phyloP scores from a whole-genome alignment of 1,140 invertebrate genomes.

The Nylanderia fulva region DNA sequence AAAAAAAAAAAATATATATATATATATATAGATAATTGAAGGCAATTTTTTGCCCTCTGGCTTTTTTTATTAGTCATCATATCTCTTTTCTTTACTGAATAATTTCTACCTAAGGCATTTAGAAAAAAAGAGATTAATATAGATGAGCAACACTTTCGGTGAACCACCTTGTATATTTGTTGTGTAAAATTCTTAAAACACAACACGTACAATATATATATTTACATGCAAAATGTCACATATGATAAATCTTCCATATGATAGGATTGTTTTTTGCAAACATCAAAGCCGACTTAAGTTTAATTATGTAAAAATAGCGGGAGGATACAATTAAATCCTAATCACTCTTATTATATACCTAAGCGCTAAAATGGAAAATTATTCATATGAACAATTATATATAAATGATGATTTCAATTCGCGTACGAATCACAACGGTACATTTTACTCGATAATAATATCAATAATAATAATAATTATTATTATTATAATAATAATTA shows the following conservation, averaged over 20 bases:
- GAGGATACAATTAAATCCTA: conserved; percentile 2
- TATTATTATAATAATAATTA: too few relatives aligned
- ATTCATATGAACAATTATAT: neutral
- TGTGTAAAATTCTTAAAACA: conserved; percentile 47
- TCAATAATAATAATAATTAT: conserved; percentile 18
- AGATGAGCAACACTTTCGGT: conserved; percentile 3
- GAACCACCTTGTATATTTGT: conserved; percentile 27
- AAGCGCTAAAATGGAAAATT: conserved; percentile 27
- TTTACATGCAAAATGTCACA: conserved; percentile 35
- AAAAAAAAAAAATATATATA: too few relatives aligned
- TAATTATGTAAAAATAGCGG: neutral
- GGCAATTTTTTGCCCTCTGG: too few relatives aligned
- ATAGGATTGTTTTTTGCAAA: neutral
- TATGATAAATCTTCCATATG: conserved; percentile 19
- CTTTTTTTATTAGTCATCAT: too few relatives aligned
- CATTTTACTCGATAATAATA: conserved; percentile 15
- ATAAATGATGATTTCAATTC: neutral
- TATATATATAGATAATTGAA: too few relatives aligned
- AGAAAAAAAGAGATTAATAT: conserved; percentile 15
- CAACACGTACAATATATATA: conserved; percentile 24
- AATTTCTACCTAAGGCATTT: neutral
- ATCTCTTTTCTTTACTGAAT: neutral
- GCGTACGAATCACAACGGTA: neutral
- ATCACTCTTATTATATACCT: neutral
- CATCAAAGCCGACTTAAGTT: neutral